Conservation (phyloP, 2,888 invertebrate species). For the Pterostichus madidus region DNA sequence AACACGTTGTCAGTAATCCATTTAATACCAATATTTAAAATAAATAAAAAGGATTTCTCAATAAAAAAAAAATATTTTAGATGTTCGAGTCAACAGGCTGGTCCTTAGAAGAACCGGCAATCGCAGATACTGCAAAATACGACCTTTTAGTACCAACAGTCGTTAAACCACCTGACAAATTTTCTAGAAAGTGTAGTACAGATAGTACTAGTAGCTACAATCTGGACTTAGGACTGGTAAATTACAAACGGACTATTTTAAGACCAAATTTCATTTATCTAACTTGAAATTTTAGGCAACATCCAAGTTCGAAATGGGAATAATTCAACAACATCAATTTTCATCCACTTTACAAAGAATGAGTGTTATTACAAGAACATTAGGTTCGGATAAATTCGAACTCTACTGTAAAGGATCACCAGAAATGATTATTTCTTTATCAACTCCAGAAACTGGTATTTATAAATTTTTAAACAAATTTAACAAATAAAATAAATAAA, state of each 20-base stretch:
- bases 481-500: no score
- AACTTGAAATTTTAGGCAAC: background rate
- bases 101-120: slow-evolving; percentile 90
- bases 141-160: slow-evolving; percentile 91
- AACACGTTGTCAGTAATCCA: no score
- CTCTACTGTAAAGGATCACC: slow-evolving; percentile 96
- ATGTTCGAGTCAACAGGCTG: slow-evolving; percentile 98
- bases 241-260: background rate
- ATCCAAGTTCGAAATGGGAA: slow-evolving; percentile 79
- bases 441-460: slow-evolving; percentile 80
- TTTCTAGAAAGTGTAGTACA: slow-evolving; percentile 67
- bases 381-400: slow-evolving; percentile 86
- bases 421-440: slow-evolving; percentile 91
- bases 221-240: slow-evolving; percentile 24
- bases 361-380: slow-evolving; percentile 89
- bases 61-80: slow-evolving; percentile 77
- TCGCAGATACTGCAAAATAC: slow-evolving; percentile 88
- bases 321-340: slow-evolving; percentile 88
- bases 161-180: slow-evolving; percentile 80
- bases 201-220: slow-evolving; percentile 14
- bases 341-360: slow-evolving; percentile 92
- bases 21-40: no score
- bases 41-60: no score
- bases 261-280: background rate
- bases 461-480: slow-evolving; percentile 74